phyloP scores from a whole-genome alignment of 2,113 vertebrate species.

The Triplophysa rosa region DNA sequence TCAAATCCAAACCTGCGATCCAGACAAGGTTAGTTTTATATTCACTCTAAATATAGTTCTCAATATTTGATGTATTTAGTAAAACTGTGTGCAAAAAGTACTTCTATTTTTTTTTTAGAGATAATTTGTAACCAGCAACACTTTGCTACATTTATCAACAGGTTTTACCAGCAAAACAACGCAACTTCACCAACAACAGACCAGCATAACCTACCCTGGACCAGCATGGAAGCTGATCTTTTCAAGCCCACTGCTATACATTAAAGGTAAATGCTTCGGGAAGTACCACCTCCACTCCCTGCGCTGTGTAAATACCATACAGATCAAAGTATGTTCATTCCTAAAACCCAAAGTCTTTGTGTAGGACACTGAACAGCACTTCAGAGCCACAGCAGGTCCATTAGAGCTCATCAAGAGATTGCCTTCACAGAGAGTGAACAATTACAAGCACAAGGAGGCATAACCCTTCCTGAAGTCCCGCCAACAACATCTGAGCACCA shows the following conservation, averaged over 20 bases:
- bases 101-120: no score
- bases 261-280: constrained; percentile 6
- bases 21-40: neutral
- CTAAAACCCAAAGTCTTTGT: constrained; percentile 14
- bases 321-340: constrained; percentile 4
- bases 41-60: no score
- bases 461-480: constrained; percentile 37
- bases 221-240: no score
- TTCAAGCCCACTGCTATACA: neutral
- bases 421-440: constrained; percentile 51
- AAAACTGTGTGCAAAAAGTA: no score
- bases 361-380: constrained; percentile 47
- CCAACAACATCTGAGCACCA: constrained; percentile 54
- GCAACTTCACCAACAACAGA: no score
- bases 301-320: constrained; percentile 2
- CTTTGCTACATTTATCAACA: no score
- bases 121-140: no score
- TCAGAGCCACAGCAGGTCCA: constrained; percentile 34
- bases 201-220: no score
- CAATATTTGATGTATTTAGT: no score
- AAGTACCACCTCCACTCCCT: constrained; percentile 21
- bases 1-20: neutral
- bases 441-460: constrained; percentile 44
- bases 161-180: no score
- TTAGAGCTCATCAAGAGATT: constrained; percentile 55